A percentile compares a stretch with the other conserved stretches of the same genome.
phyloP scores from a whole-genome alignment of 2,797 vertebrate genomes.

The Hylomyscus alleni region DNA sequence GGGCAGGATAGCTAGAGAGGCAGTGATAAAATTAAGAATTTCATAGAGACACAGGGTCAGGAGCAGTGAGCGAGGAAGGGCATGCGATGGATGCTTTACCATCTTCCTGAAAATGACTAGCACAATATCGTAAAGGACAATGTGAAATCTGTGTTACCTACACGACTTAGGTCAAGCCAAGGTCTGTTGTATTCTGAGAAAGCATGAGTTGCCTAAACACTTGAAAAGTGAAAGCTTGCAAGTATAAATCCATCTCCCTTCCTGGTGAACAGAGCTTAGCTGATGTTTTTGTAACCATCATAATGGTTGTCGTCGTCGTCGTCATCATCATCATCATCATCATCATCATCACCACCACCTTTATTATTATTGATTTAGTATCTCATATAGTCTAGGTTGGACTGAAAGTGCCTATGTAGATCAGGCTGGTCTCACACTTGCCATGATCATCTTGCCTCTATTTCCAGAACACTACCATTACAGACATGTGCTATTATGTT shows the following conservation, averaged over 20 bases:
- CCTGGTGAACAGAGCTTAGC: not conserved
- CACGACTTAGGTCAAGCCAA: not conserved
- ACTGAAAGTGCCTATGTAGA: not conserved
- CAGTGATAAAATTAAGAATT: not conserved
- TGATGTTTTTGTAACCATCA: not conserved
- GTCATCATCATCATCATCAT: fast-evolving
- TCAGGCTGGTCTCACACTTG: not conserved
- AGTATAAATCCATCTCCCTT: not conserved
- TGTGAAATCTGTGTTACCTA: not conserved
- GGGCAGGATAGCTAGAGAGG: not conserved
- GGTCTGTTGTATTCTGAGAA: not conserved
- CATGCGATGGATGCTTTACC: not conserved
- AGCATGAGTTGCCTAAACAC: not conserved
- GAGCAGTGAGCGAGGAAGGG: not conserved
- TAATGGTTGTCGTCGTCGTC: not conserved
- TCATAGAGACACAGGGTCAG: not conserved
- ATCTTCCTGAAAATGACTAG: too few species aligned
- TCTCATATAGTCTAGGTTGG: not conserved
- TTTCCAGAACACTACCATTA: not conserved
- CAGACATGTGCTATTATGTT: not conserved
- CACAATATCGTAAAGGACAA: too few species aligned
- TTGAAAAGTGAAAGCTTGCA: not conserved
- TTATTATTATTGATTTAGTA: not conserved
- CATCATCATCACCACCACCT: not conserved
- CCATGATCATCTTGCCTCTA: not conserved